Base-by-base conservation (phyloP, 2,113 vertebrate genomes). In the Myiozetetes cayanensis region DNA sequence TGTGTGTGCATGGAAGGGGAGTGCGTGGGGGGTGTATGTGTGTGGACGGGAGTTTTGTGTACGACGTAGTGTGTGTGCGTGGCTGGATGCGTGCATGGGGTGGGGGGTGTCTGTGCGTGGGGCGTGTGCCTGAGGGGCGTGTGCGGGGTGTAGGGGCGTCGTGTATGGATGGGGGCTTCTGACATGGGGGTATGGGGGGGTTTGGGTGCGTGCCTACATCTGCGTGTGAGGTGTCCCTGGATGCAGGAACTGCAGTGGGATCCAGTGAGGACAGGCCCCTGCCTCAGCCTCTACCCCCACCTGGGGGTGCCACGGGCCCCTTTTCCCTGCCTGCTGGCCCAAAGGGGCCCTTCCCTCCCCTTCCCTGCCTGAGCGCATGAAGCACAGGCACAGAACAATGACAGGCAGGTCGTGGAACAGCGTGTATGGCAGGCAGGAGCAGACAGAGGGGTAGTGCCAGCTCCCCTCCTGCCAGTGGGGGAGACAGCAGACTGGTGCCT, bases 181-280 rank as follows among this genome's bases (percentile, higher is more conserved):
- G 47, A 19, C 14, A 7, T 2, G 4, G 19, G 49, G 5, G 19
- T 8, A 8, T 8, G 35, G 2, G 6, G 5, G 5, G 11, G 5
- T 21, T 3, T n/a, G 21, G 33, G 30, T 9, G 2, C 9, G 2
- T 14, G 49, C 58, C 17, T 46, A 2, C 33, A 11, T 41, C 25
- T 30, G 24, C 53, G 14, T 14, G 43, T 9, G 63, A 23, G 2
- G 30, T 27, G 68, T 31, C 33, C 56, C n/a, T 44, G 68, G 41
- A 22, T 4, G 4, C 35, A 37, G 72, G 13, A 66, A 5, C 35
- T 33, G 23, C 41, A 55, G 17, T 1, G 2, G 47, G n/a, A 62
- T 70, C 10, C 2, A 7, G 4, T 10, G 35, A 75, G 30, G 33
- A 37, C 28, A 14, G 28, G 31, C 9, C 15, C 5, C 22, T 43